Evolutionary conservation across 1,140 invertebrate species (phyloP).

Genomic region (Lasaia peninsularis): DNA sequence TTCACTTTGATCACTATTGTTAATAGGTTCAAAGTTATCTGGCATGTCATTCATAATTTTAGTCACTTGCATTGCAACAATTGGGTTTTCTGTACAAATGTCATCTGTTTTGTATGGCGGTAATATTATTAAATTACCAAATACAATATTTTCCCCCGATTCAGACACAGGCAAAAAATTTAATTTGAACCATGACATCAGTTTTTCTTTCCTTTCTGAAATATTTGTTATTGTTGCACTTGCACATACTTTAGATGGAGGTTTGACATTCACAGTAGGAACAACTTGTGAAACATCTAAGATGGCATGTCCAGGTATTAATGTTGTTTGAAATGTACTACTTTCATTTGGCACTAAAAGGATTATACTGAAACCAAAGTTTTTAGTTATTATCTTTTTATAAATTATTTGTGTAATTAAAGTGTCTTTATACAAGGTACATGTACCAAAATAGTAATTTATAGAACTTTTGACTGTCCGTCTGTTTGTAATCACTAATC

Average conservation of each 20-base stretch:
- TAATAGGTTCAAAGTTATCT: constrained; percentile 24
- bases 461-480: too few species aligned
- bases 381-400: constrained; percentile 8
- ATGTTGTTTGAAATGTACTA: constrained; percentile 33
- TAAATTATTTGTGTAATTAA: not conserved
- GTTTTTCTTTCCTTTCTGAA: constrained; percentile 35
- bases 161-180: constrained; percentile 53
- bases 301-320: constrained; percentile 61
- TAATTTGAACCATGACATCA: constrained; percentile 51
- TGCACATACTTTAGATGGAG: constrained; percentile 23
- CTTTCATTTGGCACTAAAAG: constrained; percentile 28
- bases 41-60: constrained; percentile 57
- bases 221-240: constrained; percentile 20
- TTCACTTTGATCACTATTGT: not conserved
- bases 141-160: constrained; percentile 42
- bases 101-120: constrained; percentile 47
- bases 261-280: constrained; percentile 22
- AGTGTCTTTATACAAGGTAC: too few species aligned
- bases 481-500: too few species aligned
- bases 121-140: constrained; percentile 50
- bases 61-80: constrained; percentile 52
- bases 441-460: too few species aligned
- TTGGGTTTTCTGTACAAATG: constrained; percentile 57
- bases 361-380: constrained; percentile 49
- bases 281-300: constrained; percentile 33